Evolutionary conservation across 2,888 invertebrate species (phyloP).

Genomic region (Andrena camellia): DNA sequence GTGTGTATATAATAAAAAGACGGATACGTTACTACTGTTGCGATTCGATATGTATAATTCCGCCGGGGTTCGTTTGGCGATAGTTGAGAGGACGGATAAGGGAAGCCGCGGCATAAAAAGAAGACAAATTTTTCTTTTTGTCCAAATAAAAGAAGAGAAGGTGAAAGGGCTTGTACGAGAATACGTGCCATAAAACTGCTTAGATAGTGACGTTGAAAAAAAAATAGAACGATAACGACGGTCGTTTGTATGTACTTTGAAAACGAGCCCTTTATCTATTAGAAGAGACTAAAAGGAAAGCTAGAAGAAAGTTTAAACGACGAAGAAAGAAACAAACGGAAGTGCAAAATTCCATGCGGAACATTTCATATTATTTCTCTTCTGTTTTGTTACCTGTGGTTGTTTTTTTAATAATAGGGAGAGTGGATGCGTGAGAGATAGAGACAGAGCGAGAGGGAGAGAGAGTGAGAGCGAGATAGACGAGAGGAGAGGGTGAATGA

Average conservation of each 20-base stretch:
- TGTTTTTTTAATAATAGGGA: slow-evolving; percentile 69
- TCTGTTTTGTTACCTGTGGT: slow-evolving; percentile 75
- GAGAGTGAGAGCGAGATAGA: slow-evolving; percentile 12
- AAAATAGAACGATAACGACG: slow-evolving; percentile 65
- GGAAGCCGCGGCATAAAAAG: neutral
- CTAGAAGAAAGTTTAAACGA: slow-evolving; percentile 54
- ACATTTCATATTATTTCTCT: slow-evolving; percentile 75
- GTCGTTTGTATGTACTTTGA: slow-evolving; percentile 69
- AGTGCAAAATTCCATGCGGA: slow-evolving; percentile 76
- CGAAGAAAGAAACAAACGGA: slow-evolving; percentile 45
- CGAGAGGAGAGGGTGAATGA: neutral
- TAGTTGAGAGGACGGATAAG: neutral
- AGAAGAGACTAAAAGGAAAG: slow-evolving; percentile 56
- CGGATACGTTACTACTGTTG: slow-evolving; percentile 45
- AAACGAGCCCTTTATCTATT: slow-evolving; percentile 65
- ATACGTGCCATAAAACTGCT: slow-evolving; percentile 79
- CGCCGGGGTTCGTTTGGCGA: slow-evolving; percentile 40
- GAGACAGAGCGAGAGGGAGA: slow-evolving; percentile 13
- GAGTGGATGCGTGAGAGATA: neutral
- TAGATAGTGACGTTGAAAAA: slow-evolving; percentile 69
- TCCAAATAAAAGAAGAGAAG: neutral
- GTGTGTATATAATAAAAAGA: slow-evolving; percentile 28
- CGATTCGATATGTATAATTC: slow-evolving; percentile 46
- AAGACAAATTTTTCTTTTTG: slow-evolving; percentile 32
- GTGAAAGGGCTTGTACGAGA: slow-evolving; percentile 68